A percentile compares a stretch with the other conserved stretches of the same genome.
Evolutionary conservation across 2,888 invertebrate genomes (phyloP).

Genomic region (Choreutis nemorana): DNA sequence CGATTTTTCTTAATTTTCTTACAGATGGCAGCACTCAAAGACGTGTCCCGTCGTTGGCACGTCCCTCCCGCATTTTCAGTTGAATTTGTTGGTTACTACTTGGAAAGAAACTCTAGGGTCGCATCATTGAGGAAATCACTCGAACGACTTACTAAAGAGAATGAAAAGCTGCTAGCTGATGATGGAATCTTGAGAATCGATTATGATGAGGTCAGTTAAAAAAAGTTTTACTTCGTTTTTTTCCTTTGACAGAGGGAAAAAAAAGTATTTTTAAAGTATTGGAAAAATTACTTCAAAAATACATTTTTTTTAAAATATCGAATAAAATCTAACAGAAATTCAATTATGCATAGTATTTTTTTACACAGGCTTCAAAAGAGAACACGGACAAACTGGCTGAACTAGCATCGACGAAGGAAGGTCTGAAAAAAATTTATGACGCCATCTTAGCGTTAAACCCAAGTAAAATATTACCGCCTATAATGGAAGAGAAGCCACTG

Average conservation of each 20-base stretch:
- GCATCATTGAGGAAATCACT: slow-evolving; percentile 80
- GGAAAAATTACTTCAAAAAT: too few relatives aligned
- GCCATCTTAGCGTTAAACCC: slow-evolving; percentile 69
- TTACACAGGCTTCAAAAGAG: slow-evolving; percentile 37
- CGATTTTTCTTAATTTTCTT: too few relatives aligned
- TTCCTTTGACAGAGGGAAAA: too few relatives aligned
- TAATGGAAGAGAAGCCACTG: slow-evolving; percentile 58
- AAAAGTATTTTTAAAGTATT: too few relatives aligned
- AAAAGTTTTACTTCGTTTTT: not conserved
- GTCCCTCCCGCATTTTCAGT: slow-evolving; percentile 93
- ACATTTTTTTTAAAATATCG: too few relatives aligned
- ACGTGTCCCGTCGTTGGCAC: slow-evolving; percentile 93
- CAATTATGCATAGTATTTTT: not conserved
- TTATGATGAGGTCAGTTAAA: slow-evolving; percentile 74
- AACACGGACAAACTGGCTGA: slow-evolving; percentile 71
- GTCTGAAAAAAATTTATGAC: slow-evolving; percentile 70
- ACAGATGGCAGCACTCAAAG: slow-evolving; percentile 78
- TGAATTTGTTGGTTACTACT: slow-evolving; percentile 93
- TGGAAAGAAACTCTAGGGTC: slow-evolving; percentile 86
- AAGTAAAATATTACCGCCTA: slow-evolving; percentile 58
- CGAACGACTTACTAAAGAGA: slow-evolving; percentile 77
- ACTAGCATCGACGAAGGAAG: slow-evolving; percentile 67
- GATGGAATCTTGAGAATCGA: slow-evolving; percentile 78
- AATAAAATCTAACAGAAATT: too few relatives aligned
- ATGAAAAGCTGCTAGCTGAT: slow-evolving; percentile 76